phyloP scores from a whole-genome alignment of 2,888 invertebrate species.

The Sarcophaga carnaria region DNA sequence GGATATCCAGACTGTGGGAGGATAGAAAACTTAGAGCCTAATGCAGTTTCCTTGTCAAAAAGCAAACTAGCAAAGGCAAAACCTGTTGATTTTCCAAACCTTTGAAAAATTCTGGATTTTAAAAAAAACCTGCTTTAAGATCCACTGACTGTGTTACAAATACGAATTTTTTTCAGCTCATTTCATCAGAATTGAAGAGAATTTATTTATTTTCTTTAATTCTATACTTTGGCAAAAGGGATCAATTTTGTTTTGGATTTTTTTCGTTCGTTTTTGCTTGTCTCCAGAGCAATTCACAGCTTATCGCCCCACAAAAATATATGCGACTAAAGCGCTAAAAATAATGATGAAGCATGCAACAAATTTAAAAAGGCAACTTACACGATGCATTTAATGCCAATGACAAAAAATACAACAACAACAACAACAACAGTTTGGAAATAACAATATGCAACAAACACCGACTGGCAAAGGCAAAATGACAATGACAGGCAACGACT shows the following conservation, averaged over 20 bases:
- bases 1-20: no score
- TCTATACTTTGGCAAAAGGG: not conserved
- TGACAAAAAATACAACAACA: slow-evolving; percentile 66
- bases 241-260: slow-evolving; percentile 13
- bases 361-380: slow-evolving; percentile 71
- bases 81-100: no score
- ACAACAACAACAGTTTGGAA: slow-evolving; percentile 51
- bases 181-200: slow-evolving; percentile 36
- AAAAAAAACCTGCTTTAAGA: slow-evolving; percentile 18
- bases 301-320: slow-evolving; percentile 60
- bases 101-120: not conserved
- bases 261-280: slow-evolving; percentile 41
- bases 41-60: not conserved
- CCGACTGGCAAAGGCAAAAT: slow-evolving; percentile 36
- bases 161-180: slow-evolving; percentile 13
- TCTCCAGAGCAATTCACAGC: slow-evolving; percentile 64
- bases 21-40: not conserved
- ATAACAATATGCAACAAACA: slow-evolving; percentile 5
- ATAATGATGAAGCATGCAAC: slow-evolving; percentile 72
- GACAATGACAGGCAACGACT: slow-evolving; percentile 68
- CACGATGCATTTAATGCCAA: slow-evolving; percentile 70
- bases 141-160: slow-evolving; percentile 41
- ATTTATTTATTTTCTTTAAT: slow-evolving; percentile 1
- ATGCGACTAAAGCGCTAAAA: slow-evolving; percentile 68
- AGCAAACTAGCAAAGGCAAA: not conserved